Evolutionary conservation across 1,140 invertebrate species (phyloP).

Genomic region (Danaus melanippus): DNA sequence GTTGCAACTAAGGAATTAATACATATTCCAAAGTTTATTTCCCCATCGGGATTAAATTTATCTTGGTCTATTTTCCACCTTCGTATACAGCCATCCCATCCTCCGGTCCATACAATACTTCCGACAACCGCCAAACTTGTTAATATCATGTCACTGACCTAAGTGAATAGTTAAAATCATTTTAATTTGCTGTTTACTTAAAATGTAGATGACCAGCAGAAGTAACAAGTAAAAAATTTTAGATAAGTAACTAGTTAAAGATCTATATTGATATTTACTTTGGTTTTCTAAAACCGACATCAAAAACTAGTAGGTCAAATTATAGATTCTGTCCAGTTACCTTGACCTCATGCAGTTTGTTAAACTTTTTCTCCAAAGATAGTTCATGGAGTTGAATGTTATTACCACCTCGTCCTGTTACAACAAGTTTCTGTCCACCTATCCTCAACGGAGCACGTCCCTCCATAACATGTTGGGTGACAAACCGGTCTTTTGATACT

Average conservation of each 20-base stretch:
- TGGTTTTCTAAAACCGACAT: no score
- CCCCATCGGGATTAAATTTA: constrained; percentile 40
- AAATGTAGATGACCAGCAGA: no score
- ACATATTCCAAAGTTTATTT: constrained; percentile 45
- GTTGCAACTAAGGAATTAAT: constrained; percentile 41
- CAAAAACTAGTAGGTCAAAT: no score
- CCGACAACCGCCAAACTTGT: constrained; percentile 42
- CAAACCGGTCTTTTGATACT: constrained; percentile 50
- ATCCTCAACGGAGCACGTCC: constrained; percentile 46
- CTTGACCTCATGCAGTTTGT: constrained; percentile 54
- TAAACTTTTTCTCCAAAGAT: constrained; percentile 41
- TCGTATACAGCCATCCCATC: constrained; percentile 52
- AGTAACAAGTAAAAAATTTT: no score
- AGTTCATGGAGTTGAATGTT: constrained; percentile 45
- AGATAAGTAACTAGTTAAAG: no score
- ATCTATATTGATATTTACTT: no score
- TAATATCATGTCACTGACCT: constrained; percentile 66
- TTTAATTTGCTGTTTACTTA: no score
- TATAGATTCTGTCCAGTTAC: constrained; percentile 18
- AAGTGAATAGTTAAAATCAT: constrained; percentile 7
- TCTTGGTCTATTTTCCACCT: constrained; percentile 46
- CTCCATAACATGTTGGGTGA: constrained; percentile 54
- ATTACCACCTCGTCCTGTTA: constrained; percentile 47
- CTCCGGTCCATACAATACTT: constrained; percentile 51
- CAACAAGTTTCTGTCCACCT: constrained; percentile 31